Evolutionary conservation across 2,888 invertebrate species (phyloP).

Genomic region (Lucinisca nassula): DNA sequence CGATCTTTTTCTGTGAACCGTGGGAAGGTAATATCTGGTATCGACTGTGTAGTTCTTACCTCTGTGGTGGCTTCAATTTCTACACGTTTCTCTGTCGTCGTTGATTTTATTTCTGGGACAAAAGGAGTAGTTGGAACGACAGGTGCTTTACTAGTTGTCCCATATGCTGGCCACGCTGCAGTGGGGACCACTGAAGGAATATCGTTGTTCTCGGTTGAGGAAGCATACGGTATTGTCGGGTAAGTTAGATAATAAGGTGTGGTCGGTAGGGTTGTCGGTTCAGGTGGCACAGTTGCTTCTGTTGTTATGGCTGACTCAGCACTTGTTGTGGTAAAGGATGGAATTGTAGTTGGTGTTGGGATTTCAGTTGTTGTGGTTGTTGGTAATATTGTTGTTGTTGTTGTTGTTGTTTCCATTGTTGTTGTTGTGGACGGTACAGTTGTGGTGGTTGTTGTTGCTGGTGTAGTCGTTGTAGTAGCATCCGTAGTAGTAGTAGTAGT

Average conservation of each 20-base stretch:
- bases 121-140: background rate
- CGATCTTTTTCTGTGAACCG: background rate
- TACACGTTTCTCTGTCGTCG: background rate
- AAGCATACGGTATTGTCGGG: background rate
- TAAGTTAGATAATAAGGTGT: background rate
- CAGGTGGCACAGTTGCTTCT: conserved; percentile 29
- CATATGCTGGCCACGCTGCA: background rate
- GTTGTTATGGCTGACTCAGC: conserved; percentile 18
- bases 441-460: conserved; percentile 28
- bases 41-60: conserved; percentile 36
- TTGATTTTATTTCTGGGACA: background rate
- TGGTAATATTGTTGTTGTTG: conserved; percentile 15
- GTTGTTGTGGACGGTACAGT: conserved; percentile 20
- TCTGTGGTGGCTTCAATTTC: background rate
- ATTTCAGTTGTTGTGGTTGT: conserved; percentile 28
- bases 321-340: conserved; percentile 18
- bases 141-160: background rate
- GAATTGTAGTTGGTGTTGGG: conserved; percentile 22
- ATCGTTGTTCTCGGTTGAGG: background rate
- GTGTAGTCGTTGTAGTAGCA: background rate
- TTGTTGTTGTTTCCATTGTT: conserved; percentile 14
- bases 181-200: background rate
- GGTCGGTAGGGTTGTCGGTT: conserved; percentile 14
- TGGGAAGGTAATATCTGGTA: background rate
- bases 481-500: background rate